phyloP scores from a whole-genome alignment of 2,113 vertebrate genomes.

The Ranitomeya imitator region DNA sequence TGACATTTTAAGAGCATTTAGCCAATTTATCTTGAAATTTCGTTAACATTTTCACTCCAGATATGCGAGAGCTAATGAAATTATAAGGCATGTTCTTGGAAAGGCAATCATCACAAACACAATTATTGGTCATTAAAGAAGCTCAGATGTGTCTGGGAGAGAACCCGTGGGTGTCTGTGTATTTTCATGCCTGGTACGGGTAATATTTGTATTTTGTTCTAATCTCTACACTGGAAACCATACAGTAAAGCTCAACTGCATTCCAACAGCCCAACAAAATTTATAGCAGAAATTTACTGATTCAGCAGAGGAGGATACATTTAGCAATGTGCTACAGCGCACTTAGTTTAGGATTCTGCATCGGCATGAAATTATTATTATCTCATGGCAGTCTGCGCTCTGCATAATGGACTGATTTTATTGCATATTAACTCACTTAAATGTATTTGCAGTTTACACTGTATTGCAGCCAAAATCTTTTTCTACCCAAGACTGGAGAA shows the following conservation, averaged over 20 bases:
- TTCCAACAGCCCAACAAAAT: neutral
- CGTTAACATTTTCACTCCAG: slow-evolving; percentile 52
- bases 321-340: neutral
- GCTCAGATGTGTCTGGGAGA: slow-evolving; percentile 16
- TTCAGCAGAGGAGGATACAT: neutral
- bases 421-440: neutral
- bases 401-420: neutral
- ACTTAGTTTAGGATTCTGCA: neutral
- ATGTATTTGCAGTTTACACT: neutral
- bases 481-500: neutral
- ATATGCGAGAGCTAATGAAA: slow-evolving; percentile 58
- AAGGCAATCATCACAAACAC: slow-evolving; percentile 58
- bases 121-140: slow-evolving; percentile 59
- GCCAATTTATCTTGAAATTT: slow-evolving; percentile 57
- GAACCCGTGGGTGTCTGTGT: slow-evolving; percentile 33
- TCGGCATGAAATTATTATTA: neutral
- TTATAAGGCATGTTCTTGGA: slow-evolving; percentile 59
- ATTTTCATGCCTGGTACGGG: slow-evolving; percentile 5
- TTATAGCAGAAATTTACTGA: neutral
- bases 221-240: neutral
- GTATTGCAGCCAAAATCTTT: neutral
- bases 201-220: slow-evolving; percentile 25
- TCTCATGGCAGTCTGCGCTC: neutral
- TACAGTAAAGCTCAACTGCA: neutral
- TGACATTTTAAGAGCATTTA: slow-evolving; percentile 60